Evolutionary conservation across 2,797 vertebrate genomes (phyloP), one percentile per base, ranked within the genome.

Genomic region (Poeciliopsis infans): DNA sequence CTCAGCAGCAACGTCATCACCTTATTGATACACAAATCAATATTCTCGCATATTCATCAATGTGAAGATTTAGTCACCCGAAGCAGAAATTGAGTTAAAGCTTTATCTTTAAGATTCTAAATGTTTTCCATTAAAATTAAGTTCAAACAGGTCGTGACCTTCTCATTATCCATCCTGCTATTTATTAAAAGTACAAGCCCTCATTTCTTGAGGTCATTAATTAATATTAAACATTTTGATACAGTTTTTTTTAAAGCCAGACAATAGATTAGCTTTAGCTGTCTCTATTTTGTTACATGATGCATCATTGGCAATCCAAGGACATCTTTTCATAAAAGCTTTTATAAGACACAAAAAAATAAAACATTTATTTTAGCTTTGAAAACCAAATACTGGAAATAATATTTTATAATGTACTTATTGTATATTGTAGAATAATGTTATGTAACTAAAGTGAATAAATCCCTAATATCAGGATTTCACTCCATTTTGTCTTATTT

Each of bases 1-100:
- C 74, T 83, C 69, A 28, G 74, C 72, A 80, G 74, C 87, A 83
- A 61, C 61, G 2, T 77, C 83, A 83, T 89, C 85, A 76, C 81
- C 49, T 79, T 86, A 89, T 89, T 72, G 85, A 93, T 90, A 83
- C 71, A 76, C 61, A 57, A 71, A 90, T 93, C 92, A 79, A 91
- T 91, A 79, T 59, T 46, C 57, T 61, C 31, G 71, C 49, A 80
- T 78, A 91, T 92, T 87, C 75, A 90, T 93, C 90, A 91, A 69
- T 33, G 72, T 55, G 68, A 76, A 80, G 72, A 81, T 28, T 31
- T 64, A 76, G 72, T 49, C 45, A 71, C 55, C 46, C 28, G 46
- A 64, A 39, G 12, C 4, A 72, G 11, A 61, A 64, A 43, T 69
- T 69, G 45, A 7, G 23, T 69, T 45, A n/a, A 45, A 41, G 25